phyloP scores from a whole-genome alignment of 2,888 invertebrate genomes.

The Luffia ferchaultella region DNA sequence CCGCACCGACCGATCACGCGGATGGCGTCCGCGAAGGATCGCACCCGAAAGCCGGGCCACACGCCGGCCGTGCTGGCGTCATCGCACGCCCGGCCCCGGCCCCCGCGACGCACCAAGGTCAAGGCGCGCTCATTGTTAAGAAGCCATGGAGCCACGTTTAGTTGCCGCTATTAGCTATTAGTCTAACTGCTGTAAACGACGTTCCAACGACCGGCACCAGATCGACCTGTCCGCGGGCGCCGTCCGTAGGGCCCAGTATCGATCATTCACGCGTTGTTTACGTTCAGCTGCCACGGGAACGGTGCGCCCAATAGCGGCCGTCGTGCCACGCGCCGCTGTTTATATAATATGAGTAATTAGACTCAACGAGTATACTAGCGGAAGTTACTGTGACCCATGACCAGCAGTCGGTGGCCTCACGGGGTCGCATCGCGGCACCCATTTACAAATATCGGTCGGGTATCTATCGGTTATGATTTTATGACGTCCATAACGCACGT shows the following conservation, averaged over 20 bases:
- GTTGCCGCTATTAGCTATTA: constrained; percentile 28
- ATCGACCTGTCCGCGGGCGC: background rate
- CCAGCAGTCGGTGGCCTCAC: no score
- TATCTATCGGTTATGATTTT: no score
- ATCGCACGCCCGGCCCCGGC: constrained; percentile 39
- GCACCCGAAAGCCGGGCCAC: constrained; percentile 62
- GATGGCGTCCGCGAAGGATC: constrained; percentile 61
- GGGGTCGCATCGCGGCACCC: no score
- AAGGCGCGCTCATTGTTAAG: constrained; percentile 57
- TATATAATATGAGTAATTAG: background rate
- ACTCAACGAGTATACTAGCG: no score
- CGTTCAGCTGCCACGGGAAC: constrained; percentile 57
- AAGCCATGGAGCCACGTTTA: constrained; percentile 35
- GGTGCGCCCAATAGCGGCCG: constrained; percentile 27
- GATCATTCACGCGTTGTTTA: constrained; percentile 56
- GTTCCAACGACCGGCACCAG: constrained; percentile 19
- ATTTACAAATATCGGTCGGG: no score
- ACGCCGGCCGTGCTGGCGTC: constrained; percentile 58
- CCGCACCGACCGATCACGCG: constrained; percentile 61
- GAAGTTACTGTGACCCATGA: no score
- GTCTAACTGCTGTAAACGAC: constrained; percentile 24
- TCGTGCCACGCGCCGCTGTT: background rate
- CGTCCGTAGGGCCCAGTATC: constrained; percentile 28
- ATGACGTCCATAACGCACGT: no score
- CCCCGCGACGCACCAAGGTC: constrained; percentile 49